Conservation (phyloP, 2,113 vertebrate genomes). For the Anhinga anhinga region DNA sequence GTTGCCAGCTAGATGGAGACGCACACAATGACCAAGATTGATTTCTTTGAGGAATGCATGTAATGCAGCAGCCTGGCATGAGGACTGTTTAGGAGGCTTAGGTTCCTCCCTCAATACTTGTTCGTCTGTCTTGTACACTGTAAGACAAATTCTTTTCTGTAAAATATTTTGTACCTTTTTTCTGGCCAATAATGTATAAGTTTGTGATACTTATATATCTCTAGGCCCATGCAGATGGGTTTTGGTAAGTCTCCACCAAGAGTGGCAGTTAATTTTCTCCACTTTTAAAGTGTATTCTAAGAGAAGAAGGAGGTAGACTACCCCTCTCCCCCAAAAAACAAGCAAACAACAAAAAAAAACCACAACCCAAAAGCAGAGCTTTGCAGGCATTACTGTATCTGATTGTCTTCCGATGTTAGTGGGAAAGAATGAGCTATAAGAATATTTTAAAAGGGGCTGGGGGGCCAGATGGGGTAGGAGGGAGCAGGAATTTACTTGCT, state of each 20-base stretch:
- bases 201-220: neutral
- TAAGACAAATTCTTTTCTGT: neutral
- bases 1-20: neutral
- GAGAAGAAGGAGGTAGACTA: neutral
- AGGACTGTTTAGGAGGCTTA: neutral
- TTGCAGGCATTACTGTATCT: neutral
- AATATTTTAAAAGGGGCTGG: neutral
- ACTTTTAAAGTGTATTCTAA: neutral
- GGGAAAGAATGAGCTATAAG: neutral
- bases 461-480: neutral
- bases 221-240: neutral
- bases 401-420: neutral
- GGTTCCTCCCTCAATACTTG: neutral
- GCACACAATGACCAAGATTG: neutral
- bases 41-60: neutral
- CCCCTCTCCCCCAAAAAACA: neutral
- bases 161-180: neutral
- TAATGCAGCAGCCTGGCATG: neutral
- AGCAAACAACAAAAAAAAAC: no score
- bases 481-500: neutral
- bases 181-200: neutral
- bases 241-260: neutral
- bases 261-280: neutral
- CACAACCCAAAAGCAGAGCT: neutral
- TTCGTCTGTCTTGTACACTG: neutral